These are phyloP conservation scores for Aplochiton taeniatus DNA, from an alignment of 2,797 vertebrate species.

Conservation along the genomic window DNA sequence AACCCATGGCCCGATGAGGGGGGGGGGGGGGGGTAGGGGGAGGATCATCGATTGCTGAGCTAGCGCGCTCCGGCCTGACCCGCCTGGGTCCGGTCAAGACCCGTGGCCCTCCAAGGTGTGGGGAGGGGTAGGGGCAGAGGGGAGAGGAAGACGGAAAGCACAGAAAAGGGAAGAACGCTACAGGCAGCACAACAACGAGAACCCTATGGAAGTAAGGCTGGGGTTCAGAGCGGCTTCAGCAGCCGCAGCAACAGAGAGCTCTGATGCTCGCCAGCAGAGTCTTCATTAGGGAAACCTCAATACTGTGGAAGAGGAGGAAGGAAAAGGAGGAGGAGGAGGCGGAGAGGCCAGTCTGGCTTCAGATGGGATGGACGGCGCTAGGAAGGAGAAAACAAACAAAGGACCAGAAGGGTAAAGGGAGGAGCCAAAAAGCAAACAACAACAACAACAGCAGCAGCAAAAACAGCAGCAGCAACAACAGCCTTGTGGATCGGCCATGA, in stretches of 20 bases:
- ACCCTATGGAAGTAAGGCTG: too few relatives aligned
- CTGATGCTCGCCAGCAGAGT: not conserved
- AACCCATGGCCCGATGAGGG: not conserved
- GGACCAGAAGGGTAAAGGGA: not conserved
- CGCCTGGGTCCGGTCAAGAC: conserved; percentile 8
- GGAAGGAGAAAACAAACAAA: not conserved
- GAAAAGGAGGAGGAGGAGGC: conserved; percentile 14
- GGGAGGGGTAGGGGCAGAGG: not conserved
- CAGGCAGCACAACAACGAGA: too few relatives aligned
- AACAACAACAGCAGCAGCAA: too few relatives aligned
- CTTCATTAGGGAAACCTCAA: not conserved
- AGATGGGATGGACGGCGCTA: not conserved
- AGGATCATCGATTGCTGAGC: conserved; percentile 28
- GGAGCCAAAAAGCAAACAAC: too few relatives aligned
- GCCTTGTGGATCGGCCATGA: too few relatives aligned
- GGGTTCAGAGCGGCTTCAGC: too few relatives aligned
- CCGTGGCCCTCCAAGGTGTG: not conserved
- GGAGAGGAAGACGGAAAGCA: too few relatives aligned
- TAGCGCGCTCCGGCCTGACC: conserved; percentile 2
- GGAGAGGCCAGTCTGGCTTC: conserved; percentile 20
- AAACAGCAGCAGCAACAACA: too few relatives aligned
- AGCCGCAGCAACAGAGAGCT: too few relatives aligned
- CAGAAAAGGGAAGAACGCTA: too few relatives aligned
- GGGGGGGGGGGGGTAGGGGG: not conserved
- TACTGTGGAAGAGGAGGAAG: not conserved